Evolutionary conservation across 2,797 vertebrate genomes (phyloP).

Genomic region (Knipowitschia caucasica): DNA sequence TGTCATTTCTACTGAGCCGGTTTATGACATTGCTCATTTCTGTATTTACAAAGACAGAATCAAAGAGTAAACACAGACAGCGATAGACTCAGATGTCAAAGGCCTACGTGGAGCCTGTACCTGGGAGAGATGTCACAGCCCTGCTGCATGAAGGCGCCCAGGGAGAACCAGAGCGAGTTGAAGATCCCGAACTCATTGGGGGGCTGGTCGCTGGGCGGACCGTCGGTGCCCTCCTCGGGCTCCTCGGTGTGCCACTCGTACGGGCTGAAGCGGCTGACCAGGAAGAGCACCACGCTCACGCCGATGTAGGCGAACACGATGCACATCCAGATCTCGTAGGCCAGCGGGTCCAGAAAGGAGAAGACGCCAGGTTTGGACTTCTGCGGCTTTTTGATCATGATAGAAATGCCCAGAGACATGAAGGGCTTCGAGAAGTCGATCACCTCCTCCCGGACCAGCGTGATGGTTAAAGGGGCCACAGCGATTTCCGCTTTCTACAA

Average conservation of each 20-base stretch:
- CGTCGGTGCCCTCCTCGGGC: slow-evolving; percentile 92
- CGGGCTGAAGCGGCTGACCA: slow-evolving; percentile 96
- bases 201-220: slow-evolving; percentile 90
- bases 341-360: slow-evolving; percentile 95
- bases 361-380: slow-evolving; percentile 96
- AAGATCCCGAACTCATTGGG: slow-evolving; percentile 98
- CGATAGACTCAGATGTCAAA: background rate
- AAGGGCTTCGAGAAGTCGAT: slow-evolving; percentile 97
- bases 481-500: slow-evolving; percentile 95
- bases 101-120: slow-evolving; percentile 33
- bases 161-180: slow-evolving; percentile 97
- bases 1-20: too few species aligned
- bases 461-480: slow-evolving; percentile 94
- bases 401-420: slow-evolving; percentile 96
- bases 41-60: too few species aligned
- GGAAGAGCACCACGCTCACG: slow-evolving; percentile 96
- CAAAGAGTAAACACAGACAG: too few species aligned
- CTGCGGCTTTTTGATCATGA: slow-evolving; percentile 98
- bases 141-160: slow-evolving; percentile 98
- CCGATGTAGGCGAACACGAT: slow-evolving; percentile 98
- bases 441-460: slow-evolving; percentile 95
- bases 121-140: slow-evolving; percentile 91
- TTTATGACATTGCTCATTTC: too few species aligned
- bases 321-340: slow-evolving; percentile 98
- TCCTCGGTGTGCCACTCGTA: slow-evolving; percentile 98